These are phyloP conservation scores for Pachymerium ferrugineum DNA, from an alignment of 2,888 invertebrate species.

Conservation along the genomic window DNA sequence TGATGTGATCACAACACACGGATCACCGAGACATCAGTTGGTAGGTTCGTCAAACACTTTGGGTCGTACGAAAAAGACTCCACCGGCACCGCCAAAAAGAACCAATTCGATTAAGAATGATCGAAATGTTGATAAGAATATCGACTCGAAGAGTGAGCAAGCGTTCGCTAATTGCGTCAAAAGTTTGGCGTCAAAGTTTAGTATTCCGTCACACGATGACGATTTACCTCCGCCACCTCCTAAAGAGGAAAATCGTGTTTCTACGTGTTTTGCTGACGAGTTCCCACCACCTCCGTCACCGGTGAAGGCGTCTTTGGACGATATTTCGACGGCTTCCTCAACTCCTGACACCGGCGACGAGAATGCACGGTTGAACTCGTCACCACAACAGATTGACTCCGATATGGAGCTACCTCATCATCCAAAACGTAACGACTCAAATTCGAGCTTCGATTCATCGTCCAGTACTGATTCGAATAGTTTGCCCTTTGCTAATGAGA, in stretches of 20 bases:
- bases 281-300: slow-evolving; percentile 34
- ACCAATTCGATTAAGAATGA: slow-evolving; percentile 47
- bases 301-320: slow-evolving; percentile 28
- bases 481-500: slow-evolving; percentile 92
- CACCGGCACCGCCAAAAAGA: slow-evolving; percentile 52
- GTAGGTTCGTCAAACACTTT: slow-evolving; percentile 38
- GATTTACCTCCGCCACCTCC: slow-evolving; percentile 35
- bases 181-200: slow-evolving; percentile 41
- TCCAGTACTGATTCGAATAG: slow-evolving; percentile 47
- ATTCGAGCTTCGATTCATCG: slow-evolving; percentile 38
- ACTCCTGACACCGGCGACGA: background rate
- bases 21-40: slow-evolving; percentile 37
- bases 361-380: background rate
- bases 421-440: slow-evolving; percentile 35
- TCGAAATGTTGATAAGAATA: slow-evolving; percentile 30
- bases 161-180: slow-evolving; percentile 48
- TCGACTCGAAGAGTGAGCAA: slow-evolving; percentile 42
- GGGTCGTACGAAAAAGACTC: slow-evolving; percentile 45
- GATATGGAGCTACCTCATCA: slow-evolving; percentile 28
- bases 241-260: slow-evolving; percentile 20
- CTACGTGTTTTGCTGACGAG: slow-evolving; percentile 30
- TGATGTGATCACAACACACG: slow-evolving; percentile 37
- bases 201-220: slow-evolving; percentile 31
- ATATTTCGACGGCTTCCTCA: slow-evolving; percentile 29
- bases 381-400: slow-evolving; percentile 27